Base-by-base conservation (phyloP, 2,113 vertebrate species). In the Artemisiospiza belli region DNA sequence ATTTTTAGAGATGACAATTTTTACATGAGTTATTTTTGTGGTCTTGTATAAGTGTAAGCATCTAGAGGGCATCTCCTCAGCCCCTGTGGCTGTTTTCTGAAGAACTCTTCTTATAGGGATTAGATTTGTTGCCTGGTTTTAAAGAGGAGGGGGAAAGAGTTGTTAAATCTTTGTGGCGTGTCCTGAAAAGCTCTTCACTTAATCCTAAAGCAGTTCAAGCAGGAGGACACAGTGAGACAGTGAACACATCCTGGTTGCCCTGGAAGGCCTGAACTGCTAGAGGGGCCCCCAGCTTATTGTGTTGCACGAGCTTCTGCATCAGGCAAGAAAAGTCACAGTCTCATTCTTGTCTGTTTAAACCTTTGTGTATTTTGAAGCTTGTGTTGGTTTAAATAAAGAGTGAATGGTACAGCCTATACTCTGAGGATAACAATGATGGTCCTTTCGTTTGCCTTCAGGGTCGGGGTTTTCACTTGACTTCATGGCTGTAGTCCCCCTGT, bases 181-280 rank as follows among this genome's bases (percentile, higher is more conserved):
- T 73, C 49, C 59, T 82, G 58, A 69, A 87, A 88, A 91, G 59
- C 70, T 90, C 19, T 68, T 66, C 30, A 4, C n/a, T 85, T 72
- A 43, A 69, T 83, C 47, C 79, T 86, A 72, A 51, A 33, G 41
- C 39, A 75, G 39, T 59, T 76, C 35, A 68, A 74, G 61, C 30
- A n/a, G 46, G 8, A 6, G 25, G 19, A 35, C 2, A 12, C 19
- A 24, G 18, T 15, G 14, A 77, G 11, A 18, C 0, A 0, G 8
- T 46, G 67, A 73, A 70, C 15, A 6, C 0, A 0, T 74, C 21
- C 54, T 13, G 1, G 44, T 77, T 70, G 51, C 59, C 76, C 52
- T 75, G 25, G 31, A 51, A 46, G 46, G 37, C 24, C 16, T 10
- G 9, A 35, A n/a, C 16, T 83, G 6, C 23, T 68, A 23, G 43